These are phyloP conservation scores for Strix aluco DNA, from an alignment of 2,113 vertebrate genomes.

Conservation along the genomic window DNA sequence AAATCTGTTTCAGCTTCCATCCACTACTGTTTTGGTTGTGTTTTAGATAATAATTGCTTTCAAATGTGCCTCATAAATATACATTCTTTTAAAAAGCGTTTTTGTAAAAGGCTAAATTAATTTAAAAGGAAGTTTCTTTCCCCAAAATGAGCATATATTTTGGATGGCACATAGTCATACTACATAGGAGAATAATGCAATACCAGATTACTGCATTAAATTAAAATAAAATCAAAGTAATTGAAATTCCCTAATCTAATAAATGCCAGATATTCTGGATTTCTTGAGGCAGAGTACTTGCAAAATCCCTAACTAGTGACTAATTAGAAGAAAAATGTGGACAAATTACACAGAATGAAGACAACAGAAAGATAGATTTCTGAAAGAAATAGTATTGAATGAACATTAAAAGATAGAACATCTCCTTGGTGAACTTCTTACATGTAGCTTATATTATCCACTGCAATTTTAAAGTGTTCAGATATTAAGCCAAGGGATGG, in stretches of 20 bases:
- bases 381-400: background rate
- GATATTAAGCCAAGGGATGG: background rate
- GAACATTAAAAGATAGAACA: background rate
- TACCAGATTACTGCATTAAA: conserved; percentile 41
- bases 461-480: background rate
- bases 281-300: conserved; percentile 11
- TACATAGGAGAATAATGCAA: background rate
- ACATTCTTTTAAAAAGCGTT: background rate
- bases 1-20: background rate
- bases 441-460: background rate
- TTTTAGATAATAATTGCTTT: background rate
- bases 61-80: background rate
- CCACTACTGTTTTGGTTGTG: conserved; percentile 1
- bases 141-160: background rate
- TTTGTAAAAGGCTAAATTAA: background rate
- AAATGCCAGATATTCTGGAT: conserved; percentile 49
- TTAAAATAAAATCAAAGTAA: conserved; percentile 50
- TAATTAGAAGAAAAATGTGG: conserved; percentile 27
- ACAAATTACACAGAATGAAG: background rate
- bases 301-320: conserved; percentile 20
- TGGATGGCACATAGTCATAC: background rate
- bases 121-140: background rate
- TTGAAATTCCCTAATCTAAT: conserved; percentile 34
- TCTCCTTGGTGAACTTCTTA: background rate
- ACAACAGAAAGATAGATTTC: background rate